Evolutionary conservation across 2,113 vertebrate genomes (phyloP).

Genomic region (Alligator sinensis): DNA sequence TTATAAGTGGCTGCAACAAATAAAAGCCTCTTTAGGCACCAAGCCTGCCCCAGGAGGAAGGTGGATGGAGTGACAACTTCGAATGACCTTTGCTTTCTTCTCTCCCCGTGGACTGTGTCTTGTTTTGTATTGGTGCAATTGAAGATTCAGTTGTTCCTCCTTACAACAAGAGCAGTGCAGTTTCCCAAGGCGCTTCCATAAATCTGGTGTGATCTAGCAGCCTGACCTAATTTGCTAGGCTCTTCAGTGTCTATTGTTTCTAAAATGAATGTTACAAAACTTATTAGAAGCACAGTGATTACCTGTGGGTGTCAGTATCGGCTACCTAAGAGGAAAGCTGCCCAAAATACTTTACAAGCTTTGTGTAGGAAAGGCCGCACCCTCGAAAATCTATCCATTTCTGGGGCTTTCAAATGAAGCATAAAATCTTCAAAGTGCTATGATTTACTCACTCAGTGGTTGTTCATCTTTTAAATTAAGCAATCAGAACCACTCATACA

Average conservation of each 20-base stretch:
- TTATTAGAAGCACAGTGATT: background rate
- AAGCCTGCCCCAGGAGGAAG: background rate
- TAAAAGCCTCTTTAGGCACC: background rate
- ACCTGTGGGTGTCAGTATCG: background rate
- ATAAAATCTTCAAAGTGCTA: background rate
- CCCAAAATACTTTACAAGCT: background rate
- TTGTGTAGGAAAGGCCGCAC: background rate
- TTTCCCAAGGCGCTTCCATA: background rate
- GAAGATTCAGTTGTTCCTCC: background rate
- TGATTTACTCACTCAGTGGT: background rate
- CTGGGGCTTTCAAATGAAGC: background rate
- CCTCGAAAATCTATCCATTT: background rate
- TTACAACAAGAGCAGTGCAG: background rate
- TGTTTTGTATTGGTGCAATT: too few species aligned
- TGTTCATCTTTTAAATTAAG: background rate
- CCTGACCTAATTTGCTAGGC: background rate
- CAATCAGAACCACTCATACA: background rate
- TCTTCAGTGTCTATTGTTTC: background rate
- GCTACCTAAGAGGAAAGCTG: background rate
- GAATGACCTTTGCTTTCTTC: background rate
- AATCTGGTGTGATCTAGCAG: background rate
- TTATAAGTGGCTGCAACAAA: background rate
- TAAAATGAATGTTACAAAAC: background rate
- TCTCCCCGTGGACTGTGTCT: too few species aligned
- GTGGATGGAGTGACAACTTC: background rate